These are phyloP conservation scores for Zaprionus ghesquierei DNA, from an alignment of 1,140 invertebrate species.

Conservation along the genomic window DNA sequence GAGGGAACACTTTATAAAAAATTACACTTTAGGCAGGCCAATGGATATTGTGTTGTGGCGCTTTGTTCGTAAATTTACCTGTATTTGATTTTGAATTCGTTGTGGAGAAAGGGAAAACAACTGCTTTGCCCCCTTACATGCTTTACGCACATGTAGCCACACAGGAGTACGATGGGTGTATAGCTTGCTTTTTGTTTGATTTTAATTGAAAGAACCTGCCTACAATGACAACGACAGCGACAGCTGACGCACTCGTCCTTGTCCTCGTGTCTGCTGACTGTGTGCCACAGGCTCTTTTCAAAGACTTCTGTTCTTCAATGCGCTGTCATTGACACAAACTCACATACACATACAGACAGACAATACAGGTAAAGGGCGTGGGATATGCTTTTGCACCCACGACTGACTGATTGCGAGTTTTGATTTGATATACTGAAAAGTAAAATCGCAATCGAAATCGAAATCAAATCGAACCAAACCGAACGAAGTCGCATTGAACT, in stretches of 20 bases:
- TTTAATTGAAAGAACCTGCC: slow-evolving; percentile 66
- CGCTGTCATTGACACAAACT: slow-evolving; percentile 34
- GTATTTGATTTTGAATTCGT: slow-evolving; percentile 21
- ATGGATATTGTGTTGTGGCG: slow-evolving; percentile 33
- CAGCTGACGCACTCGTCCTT: slow-evolving; percentile 50
- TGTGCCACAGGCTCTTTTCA: slow-evolving; percentile 41
- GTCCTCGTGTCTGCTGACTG: background rate
- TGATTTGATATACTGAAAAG: slow-evolving; percentile 54
- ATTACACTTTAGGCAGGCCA: slow-evolving; percentile 53
- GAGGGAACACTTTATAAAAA: slow-evolving; percentile 53
- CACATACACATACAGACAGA: background rate
- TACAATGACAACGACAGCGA: slow-evolving; percentile 15
- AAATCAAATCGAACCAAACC: slow-evolving; percentile 34
- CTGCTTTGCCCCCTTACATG: background rate
- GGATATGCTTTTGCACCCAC: slow-evolving; percentile 14
- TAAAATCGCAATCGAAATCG: slow-evolving; percentile 37
- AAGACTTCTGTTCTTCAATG: slow-evolving; percentile 29
- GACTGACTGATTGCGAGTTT: slow-evolving; percentile 40
- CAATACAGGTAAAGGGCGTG: slow-evolving; percentile 19
- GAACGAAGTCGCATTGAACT: background rate
- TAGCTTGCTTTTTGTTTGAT: slow-evolving; percentile 53
- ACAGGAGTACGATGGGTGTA: slow-evolving; percentile 38
- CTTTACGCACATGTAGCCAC: slow-evolving; percentile 62
- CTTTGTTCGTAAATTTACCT: background rate
- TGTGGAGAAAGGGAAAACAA: background rate